A percentile compares a stretch with the other conserved stretches of the same genome.
Evolutionary conservation across 2,888 invertebrate genomes (phyloP).

Genomic region (Acrobasis suavella): DNA sequence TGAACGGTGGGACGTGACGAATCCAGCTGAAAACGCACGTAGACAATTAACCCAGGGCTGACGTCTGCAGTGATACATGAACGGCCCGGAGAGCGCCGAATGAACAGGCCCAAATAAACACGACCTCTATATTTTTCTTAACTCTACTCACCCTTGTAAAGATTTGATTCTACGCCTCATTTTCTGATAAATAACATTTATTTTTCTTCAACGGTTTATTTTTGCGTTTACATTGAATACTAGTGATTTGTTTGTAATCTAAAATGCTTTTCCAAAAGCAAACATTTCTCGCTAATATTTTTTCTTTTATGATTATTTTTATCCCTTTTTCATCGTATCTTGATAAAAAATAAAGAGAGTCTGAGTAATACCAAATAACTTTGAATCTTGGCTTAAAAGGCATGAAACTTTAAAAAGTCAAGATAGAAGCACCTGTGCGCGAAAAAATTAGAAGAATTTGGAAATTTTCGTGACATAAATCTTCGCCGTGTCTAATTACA

Average conservation of each 20-base stretch:
- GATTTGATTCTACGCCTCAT: not conserved
- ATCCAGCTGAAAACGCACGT: slow-evolving; percentile 72
- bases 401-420: slow-evolving; percentile 38
- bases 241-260: not conserved
- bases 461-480: slow-evolving; percentile 74
- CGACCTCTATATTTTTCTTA: slow-evolving; percentile 49
- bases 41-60: slow-evolving; percentile 71
- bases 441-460: slow-evolving; percentile 74
- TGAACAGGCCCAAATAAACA: slow-evolving; percentile 63
- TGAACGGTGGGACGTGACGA: slow-evolving; percentile 60
- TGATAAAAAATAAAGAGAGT: slow-evolving; percentile 29
- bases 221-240: not conserved
- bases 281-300: not conserved
- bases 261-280: not conserved
- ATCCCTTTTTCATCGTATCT: slow-evolving; percentile 25
- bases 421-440: slow-evolving; percentile 57
- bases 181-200: slow-evolving; percentile 1
- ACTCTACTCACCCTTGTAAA: slow-evolving; percentile 40
- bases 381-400: slow-evolving; percentile 32
- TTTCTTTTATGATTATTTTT: not conserved
- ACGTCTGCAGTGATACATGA: slow-evolving; percentile 71
- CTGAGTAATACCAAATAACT: slow-evolving; percentile 40
- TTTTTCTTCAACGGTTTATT: slow-evolving; percentile 4
- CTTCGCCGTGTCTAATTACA: slow-evolving; percentile 76
- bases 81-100: slow-evolving; percentile 53